Base-by-base conservation (phyloP, 1,140 invertebrate species). In the Pseudomyrmex concolor region DNA sequence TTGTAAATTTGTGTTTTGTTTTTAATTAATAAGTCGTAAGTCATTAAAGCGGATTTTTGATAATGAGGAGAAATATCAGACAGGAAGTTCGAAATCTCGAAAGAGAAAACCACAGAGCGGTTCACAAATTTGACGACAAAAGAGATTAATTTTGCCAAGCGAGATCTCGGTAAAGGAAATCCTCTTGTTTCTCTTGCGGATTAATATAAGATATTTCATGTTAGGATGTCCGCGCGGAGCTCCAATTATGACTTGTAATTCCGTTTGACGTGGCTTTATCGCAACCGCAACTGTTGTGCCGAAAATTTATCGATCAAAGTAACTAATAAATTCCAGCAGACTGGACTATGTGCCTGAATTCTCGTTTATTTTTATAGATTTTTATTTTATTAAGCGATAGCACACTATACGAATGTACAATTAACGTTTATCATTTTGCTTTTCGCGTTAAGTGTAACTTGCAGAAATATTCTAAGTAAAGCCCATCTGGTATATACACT, bases 171-270 rank as follows among this genome's bases (percentile, higher is more conserved):
- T 43, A 50, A 60, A 48, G 5, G 0, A 78, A 78, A 78, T 78
- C 76, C 76, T 78, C 76, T 64, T 78, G 76, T 70, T 70, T 57
- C 10, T 34, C 17, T 34, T 34, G 34, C 34, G 51, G 64, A 5
- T 55, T 19, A 48, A 57, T 22, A 17, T 22, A 17, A 17, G 7
- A 70, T 78, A 34, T 34, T 34, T 5, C 34, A 34, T 34, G 34
- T 5, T 34, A 34, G 34, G 5, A 34, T 34, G 2, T 25, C 5
- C 34, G 34, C 15, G 48, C 59, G 43, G 13, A 22, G 22, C 9
- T 10, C 45, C 43, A 70, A 71, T 48, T 25, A 12, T 10, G 51
- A 68, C 2, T 12, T 25, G 34, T 43, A 66, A 77, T 77, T 67
- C 7, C 13, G 3, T 45, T 77, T 34, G 34, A 34, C 4, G 34